Conservation (phyloP, 2,113 vertebrate species). For the Psammodynastes pulverulentus region DNA sequence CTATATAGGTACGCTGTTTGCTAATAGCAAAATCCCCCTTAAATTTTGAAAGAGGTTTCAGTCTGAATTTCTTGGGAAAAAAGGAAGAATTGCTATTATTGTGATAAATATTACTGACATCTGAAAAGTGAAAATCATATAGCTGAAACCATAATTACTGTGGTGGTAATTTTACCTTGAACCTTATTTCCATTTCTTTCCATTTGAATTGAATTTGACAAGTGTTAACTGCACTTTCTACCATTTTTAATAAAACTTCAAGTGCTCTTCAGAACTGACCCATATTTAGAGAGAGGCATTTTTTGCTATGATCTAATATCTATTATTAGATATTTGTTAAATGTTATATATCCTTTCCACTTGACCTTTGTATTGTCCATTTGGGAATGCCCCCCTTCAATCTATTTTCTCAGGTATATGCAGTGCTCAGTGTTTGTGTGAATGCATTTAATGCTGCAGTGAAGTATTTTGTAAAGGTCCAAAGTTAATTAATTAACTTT, state of each 20-base stretch:
- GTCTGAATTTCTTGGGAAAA: neutral
- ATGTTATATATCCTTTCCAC: neutral
- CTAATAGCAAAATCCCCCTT: no score
- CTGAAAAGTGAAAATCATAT: neutral
- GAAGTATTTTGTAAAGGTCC: neutral
- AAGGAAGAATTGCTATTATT: neutral
- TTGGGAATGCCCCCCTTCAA: neutral
- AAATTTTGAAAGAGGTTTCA: neutral
- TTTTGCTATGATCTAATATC: neutral
- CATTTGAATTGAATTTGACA: neutral
- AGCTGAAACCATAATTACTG: neutral
- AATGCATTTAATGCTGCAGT: neutral
- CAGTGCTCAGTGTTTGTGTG: neutral
- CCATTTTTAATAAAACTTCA: neutral
- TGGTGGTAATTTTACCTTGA: neutral
- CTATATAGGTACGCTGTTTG: neutral
- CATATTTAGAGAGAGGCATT: neutral
- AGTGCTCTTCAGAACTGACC: neutral
- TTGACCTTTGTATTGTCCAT: neutral
- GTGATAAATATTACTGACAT: neutral
- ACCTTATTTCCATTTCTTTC: neutral
- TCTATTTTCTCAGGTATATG: neutral
- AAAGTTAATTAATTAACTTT: neutral
- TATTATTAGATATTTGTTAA: neutral
- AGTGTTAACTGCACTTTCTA: neutral